phyloP scores from a whole-genome alignment of 2,888 invertebrate species.

The Drymonia ruficornis region DNA sequence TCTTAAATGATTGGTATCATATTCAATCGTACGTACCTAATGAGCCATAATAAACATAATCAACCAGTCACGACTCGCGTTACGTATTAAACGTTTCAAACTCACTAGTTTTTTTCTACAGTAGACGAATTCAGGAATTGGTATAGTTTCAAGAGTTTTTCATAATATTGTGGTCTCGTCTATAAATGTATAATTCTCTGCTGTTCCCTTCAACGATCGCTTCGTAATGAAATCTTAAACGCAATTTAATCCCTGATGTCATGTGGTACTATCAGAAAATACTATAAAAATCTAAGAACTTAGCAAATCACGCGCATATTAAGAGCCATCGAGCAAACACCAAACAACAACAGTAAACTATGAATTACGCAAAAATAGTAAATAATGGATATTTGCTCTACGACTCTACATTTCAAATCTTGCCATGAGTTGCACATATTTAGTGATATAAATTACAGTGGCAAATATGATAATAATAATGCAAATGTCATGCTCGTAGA shows the following conservation, averaged over 20 bases:
- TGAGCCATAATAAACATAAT: constrained; percentile 14
- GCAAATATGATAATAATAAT: neutral
- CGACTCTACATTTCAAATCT: constrained; percentile 8
- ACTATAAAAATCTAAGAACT: no score
- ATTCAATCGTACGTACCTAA: constrained; percentile 21
- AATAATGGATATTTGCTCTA: constrained; percentile 16
- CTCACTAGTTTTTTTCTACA: no score
- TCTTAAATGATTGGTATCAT: constrained; percentile 54
- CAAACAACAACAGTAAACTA: constrained; percentile 39
- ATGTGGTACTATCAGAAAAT: no score
- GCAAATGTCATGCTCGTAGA: neutral
- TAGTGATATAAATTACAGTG: neutral
- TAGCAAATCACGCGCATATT: constrained; percentile 5
- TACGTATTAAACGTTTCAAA: neutral
- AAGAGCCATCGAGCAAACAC: constrained; percentile 34
- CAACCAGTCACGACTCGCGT: neutral
- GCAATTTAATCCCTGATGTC: no score
- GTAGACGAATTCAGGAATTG: no score
- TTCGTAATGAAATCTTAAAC: no score
- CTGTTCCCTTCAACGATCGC: no score
- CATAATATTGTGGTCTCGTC: no score
- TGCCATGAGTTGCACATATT: neutral
- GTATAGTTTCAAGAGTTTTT: no score
- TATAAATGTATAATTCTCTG: no score
- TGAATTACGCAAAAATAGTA: constrained; percentile 18